Conservation (phyloP, 1,140 invertebrate genomes). For the Pararge aegeria region DNA sequence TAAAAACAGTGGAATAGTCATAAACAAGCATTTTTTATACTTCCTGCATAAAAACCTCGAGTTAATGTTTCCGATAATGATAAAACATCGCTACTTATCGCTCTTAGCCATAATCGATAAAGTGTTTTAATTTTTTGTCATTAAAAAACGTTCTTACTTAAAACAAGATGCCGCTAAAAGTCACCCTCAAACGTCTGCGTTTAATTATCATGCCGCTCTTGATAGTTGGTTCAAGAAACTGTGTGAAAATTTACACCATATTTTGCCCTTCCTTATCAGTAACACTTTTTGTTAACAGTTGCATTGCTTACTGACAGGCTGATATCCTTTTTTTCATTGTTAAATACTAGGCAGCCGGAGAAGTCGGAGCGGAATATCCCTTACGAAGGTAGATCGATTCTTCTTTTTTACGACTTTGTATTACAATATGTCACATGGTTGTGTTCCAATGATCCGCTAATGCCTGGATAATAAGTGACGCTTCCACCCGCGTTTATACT, state of each 20-base stretch:
- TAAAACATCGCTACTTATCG: conserved; percentile 29
- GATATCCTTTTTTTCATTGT: too few species aligned
- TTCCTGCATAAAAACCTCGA: background rate
- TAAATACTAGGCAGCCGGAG: too few species aligned
- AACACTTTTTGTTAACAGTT: too few species aligned
- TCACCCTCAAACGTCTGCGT: conserved; percentile 35
- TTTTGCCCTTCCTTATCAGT: conserved; percentile 15
- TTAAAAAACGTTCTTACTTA: conserved; percentile 38
- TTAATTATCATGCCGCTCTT: conserved; percentile 39
- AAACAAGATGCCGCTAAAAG: conserved; percentile 22
- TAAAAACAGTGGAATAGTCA: too few species aligned
- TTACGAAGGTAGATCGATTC: too few species aligned
- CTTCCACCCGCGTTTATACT: too few species aligned
- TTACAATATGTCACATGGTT: too few species aligned
- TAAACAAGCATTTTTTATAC: conserved; percentile 2
- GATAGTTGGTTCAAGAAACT: conserved; percentile 34
- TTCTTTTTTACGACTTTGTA: too few species aligned
- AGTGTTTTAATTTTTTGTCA: conserved; percentile 25
- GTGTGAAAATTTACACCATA: conserved; percentile 51
- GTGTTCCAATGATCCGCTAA: too few species aligned
- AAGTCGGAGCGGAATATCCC: too few species aligned
- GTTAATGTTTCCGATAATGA: conserved; percentile 15
- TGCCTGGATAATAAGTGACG: too few species aligned
- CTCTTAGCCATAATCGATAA: conserved; percentile 25
- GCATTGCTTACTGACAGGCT: too few species aligned